phyloP scores from a whole-genome alignment of 2,888 invertebrate genomes.

The Scaeva pyrastri region DNA sequence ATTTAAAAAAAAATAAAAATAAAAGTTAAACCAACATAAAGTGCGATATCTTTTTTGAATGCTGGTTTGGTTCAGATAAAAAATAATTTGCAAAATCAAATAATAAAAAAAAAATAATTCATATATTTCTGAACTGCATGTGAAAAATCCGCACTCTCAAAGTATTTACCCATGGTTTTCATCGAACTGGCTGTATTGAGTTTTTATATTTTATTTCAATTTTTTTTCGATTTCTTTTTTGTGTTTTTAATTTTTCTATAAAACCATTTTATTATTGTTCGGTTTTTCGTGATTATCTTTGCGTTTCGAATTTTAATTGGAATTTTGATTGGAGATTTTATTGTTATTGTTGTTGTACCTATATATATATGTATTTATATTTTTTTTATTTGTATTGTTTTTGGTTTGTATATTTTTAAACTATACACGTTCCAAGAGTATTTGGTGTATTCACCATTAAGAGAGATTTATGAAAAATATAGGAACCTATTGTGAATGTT shows the following conservation, averaged over 20 bases:
- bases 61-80: conserved; percentile 44
- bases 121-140: conserved; percentile 15
- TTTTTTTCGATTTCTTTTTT: conserved; percentile 43
- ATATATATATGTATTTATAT: not conserved
- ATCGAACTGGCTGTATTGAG: conserved; percentile 35
- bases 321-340: conserved; percentile 74
- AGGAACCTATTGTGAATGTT: not conserved
- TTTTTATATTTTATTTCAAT: conserved; percentile 13
- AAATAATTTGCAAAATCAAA: conserved; percentile 33
- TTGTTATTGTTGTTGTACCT: conserved; percentile 54
- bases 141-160: conserved; percentile 54
- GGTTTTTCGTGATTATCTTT: conserved; percentile 64
- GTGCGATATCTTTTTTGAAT: conserved; percentile 59
- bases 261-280: conserved; percentile 43
- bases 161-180: conserved; percentile 59
- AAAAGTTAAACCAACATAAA: conserved; percentile 56
- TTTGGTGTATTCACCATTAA: conserved; percentile 32
- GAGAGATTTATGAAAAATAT: conserved; percentile 15
- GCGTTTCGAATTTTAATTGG: conserved; percentile 74
- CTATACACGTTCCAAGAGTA: conserved; percentile 4
- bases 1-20: not conserved
- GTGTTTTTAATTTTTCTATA: conserved; percentile 28
- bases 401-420: conserved; percentile 7
- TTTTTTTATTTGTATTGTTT: conserved; percentile 1
- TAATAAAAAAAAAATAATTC: not conserved